Evolutionary conservation across 2,113 vertebrate genomes (phyloP).

Genomic region (Macquaria ambigua): DNA sequence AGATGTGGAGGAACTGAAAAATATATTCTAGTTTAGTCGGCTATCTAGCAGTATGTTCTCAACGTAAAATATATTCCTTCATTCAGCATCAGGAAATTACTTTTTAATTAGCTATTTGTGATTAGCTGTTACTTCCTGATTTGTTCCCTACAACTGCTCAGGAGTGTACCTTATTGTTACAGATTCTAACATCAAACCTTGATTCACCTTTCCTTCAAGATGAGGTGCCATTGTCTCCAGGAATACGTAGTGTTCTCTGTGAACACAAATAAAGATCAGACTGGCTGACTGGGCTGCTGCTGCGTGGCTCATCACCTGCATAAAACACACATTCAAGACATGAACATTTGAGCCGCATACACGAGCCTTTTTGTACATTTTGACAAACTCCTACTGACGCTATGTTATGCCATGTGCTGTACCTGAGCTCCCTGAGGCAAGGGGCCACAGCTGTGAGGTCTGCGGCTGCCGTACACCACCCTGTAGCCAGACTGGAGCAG

Average conservation of each 20-base stretch:
- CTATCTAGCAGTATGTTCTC: not conserved
- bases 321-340: not conserved
- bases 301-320: slow-evolving; percentile 83
- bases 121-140: not conserved
- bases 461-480: slow-evolving; percentile 75
- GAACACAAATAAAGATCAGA: slow-evolving; percentile 88
- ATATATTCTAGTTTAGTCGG: not conserved
- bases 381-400: not conserved
- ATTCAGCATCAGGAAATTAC: not conserved
- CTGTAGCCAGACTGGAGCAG: slow-evolving; percentile 76
- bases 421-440: slow-evolving; percentile 76
- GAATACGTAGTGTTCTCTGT: slow-evolving; percentile 90
- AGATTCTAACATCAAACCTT: not conserved
- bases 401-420: slow-evolving; percentile 17
- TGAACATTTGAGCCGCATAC: not conserved
- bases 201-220: slow-evolving; percentile 86
- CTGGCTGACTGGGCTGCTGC: slow-evolving; percentile 85
- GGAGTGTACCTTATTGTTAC: not conserved
- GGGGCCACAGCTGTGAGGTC: slow-evolving; percentile 72
- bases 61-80: not conserved
- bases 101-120: not conserved
- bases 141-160: not conserved
- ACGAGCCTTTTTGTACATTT: not conserved
- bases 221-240: slow-evolving; percentile 79
- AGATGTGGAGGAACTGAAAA: not conserved